Conservation (phyloP, 2,888 invertebrate species). For the Acanthosepion lycidas region DNA sequence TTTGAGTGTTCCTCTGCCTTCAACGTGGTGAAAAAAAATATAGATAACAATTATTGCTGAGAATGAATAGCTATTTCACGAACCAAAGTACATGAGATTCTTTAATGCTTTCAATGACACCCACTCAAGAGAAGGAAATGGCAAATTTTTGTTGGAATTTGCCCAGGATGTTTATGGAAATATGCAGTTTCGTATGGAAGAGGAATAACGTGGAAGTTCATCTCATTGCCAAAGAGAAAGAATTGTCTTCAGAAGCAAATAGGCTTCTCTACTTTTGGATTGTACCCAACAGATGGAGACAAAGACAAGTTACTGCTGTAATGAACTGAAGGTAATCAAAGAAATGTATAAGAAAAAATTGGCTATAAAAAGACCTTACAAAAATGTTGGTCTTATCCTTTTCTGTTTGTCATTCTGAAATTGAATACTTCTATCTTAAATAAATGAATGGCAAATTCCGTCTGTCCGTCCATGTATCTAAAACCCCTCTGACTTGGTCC, state of each 20-base stretch:
- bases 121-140: not conserved
- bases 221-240: not conserved
- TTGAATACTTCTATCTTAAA: too few species aligned
- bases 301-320: not conserved
- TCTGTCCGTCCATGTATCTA: too few species aligned
- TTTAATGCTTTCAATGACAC: not conserved
- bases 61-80: not conserved
- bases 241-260: not conserved
- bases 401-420: too few species aligned
- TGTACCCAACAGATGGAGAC: not conserved
- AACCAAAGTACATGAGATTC: not conserved
- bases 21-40: not conserved
- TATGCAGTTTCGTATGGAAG: not conserved
- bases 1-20: not conserved
- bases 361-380: too few species aligned
- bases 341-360: too few species aligned
- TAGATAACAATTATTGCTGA: not conserved
- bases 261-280: not conserved
- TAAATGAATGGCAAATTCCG: too few species aligned
- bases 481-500: too few species aligned
- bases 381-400: too few species aligned
- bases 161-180: not conserved
- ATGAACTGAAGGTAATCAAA: not conserved
- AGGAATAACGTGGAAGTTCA: not conserved
- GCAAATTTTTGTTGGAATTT: constrained; percentile 4